Conservation (phyloP, 2,888 invertebrate species). For the Drosophila suboccidentalis region DNA sequence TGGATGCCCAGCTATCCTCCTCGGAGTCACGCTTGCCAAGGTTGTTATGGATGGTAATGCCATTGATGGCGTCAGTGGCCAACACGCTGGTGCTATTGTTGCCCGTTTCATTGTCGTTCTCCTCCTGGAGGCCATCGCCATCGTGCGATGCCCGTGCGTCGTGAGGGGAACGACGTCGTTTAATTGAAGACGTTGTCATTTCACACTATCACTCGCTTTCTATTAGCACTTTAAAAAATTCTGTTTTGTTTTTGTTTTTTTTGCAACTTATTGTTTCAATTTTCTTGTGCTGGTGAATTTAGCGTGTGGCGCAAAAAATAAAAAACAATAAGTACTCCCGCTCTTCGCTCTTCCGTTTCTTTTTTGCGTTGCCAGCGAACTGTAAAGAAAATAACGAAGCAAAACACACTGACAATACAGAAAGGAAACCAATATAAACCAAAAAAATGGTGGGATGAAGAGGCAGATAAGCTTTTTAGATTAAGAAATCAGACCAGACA, state of each 20-base stretch:
- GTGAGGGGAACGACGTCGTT: conserved; percentile 62
- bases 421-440: no score
- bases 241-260: not conserved
- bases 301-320: conserved; percentile 42
- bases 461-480: no score
- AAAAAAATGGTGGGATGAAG: no score
- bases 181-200: conserved; percentile 81
- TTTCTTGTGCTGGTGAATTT: conserved; percentile 26
- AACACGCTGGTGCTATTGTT: conserved; percentile 13
- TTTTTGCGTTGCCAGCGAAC: conserved; percentile 43
- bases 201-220: conserved; percentile 10
- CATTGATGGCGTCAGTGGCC: conserved; percentile 3
- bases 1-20: conserved; percentile 83
- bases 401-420: no score
- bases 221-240: conserved; percentile 35
- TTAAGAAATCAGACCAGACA: no score
- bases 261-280: conserved; percentile 25
- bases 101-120: conserved; percentile 22
- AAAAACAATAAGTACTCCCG: conserved; percentile 46
- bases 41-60: conserved; percentile 13
- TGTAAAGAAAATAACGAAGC: no score
- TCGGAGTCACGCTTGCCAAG: conserved; percentile 81
- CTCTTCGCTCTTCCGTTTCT: conserved; percentile 50
- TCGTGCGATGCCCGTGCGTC: conserved; percentile 41
- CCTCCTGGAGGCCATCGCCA: conserved; percentile 44